A percentile compares a stretch with the other conserved stretches of the same genome.
These are phyloP conservation scores for Poecilia wingei DNA, from an alignment of 2,797 vertebrate species.

Conservation along the genomic window DNA sequence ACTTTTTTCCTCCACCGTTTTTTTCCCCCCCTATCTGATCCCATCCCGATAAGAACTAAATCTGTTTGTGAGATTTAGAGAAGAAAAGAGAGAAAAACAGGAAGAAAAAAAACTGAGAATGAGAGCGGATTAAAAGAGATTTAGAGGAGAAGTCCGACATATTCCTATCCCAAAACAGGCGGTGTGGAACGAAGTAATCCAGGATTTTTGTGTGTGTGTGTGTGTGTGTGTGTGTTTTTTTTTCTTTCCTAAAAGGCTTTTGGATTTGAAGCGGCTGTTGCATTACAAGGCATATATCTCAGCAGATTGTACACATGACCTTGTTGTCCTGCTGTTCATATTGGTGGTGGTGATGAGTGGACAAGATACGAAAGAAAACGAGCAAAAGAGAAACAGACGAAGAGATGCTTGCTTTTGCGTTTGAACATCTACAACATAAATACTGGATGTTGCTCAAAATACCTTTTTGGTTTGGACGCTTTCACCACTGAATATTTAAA, in stretches of 20 bases:
- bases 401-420: background rate
- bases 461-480: constrained; percentile 22
- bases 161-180: constrained; percentile 65
- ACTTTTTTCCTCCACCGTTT: constrained; percentile 46
- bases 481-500: constrained; percentile 64
- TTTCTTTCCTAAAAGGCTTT: constrained; percentile 71
- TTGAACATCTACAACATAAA: background rate
- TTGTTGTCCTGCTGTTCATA: constrained; percentile 48
- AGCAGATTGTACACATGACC: constrained; percentile 58
- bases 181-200: constrained; percentile 78
- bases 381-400: background rate
- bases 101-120: constrained; percentile 38
- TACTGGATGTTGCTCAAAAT: background rate
- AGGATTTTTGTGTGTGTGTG: constrained; percentile 62
- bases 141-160: constrained; percentile 62
- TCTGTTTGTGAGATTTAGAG: constrained; percentile 76
- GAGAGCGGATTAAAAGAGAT: constrained; percentile 68
- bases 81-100: constrained; percentile 45
- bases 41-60: constrained; percentile 77
- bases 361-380: constrained; percentile 1
- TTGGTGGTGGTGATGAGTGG: constrained; percentile 29
- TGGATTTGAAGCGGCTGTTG: constrained; percentile 70
- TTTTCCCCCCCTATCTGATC: constrained; percentile 49
- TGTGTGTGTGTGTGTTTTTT: constrained; percentile 35
- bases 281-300: constrained; percentile 60